Evolutionary conservation across 2,797 vertebrate genomes (phyloP).

Genomic region (Meda fulgida): DNA sequence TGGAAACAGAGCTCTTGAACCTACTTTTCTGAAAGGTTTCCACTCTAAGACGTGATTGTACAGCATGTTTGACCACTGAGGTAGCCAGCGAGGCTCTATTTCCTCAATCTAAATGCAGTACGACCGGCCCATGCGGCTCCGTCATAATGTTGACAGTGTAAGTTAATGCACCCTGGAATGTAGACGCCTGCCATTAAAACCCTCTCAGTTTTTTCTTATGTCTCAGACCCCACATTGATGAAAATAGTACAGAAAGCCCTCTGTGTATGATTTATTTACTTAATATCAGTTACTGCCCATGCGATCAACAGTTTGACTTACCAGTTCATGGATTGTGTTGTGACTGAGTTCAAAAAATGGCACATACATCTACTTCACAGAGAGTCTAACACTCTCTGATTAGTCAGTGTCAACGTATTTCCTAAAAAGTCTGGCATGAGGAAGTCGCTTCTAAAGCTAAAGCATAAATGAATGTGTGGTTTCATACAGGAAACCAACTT

Average conservation of each 20-base stretch:
- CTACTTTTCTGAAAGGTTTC: conserved; percentile 22
- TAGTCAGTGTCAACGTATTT: background rate
- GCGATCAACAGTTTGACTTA: background rate
- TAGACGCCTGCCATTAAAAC: conserved; percentile 29
- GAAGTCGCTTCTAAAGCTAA: background rate
- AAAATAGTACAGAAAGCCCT: background rate
- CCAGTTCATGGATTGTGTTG: background rate
- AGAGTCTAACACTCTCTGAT: background rate
- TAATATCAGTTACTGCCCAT: conserved; percentile 14
- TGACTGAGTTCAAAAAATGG: background rate
- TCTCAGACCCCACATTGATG: conserved; percentile 10
- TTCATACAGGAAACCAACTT: background rate
- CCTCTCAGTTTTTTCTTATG: background rate
- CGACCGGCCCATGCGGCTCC: background rate
- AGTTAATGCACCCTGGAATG: conserved; percentile 25
- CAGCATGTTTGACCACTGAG: conserved; percentile 22
- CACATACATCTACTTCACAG: background rate
- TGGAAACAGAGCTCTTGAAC: conserved; percentile 29
- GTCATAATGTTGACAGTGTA: conserved; percentile 17
- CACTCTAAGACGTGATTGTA: conserved; percentile 14
- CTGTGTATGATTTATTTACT: conserved; percentile 12
- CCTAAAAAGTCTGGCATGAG: background rate
- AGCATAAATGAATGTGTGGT: background rate
- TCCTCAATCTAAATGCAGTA: conserved; percentile 3
- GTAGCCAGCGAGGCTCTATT: conserved; percentile 16